A percentile compares a stretch with the other conserved stretches of the same genome.
These are phyloP conservation scores for Micromesistius poutassou DNA, from an alignment of 2,797 vertebrate genomes.

Conservation along the genomic window DNA sequence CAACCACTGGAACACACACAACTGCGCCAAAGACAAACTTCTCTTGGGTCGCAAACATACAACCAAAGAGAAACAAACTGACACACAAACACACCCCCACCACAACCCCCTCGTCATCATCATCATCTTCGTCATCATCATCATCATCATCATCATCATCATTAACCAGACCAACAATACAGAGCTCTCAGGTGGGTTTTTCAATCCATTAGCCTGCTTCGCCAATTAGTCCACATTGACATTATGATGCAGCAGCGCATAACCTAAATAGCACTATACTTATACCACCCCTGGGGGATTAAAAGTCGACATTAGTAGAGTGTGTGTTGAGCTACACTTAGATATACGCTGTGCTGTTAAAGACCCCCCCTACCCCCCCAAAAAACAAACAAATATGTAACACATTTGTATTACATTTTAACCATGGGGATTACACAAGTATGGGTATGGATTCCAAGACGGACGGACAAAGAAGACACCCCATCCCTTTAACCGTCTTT, in stretches of 20 bases:
- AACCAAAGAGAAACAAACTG: neutral
- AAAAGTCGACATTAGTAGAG: neutral
- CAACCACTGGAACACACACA: neutral
- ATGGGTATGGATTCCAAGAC: neutral
- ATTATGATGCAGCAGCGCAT: neutral
- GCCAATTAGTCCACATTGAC: neutral
- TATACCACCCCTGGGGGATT: neutral
- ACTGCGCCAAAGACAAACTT: neutral
- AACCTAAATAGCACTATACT: neutral
- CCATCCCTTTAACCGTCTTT: neutral
- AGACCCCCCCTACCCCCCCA: neutral
- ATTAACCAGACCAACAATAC: neutral
- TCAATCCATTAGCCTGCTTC: neutral
- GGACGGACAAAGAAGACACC: neutral
- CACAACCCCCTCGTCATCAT: neutral
- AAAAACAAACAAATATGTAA: neutral
- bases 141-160: neutral
- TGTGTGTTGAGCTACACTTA: neutral
- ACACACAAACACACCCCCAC: neutral
- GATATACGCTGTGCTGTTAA: neutral
- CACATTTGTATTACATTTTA: neutral
- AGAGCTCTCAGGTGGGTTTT: neutral
- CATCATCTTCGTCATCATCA: neutral
- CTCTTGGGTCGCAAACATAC: no score
- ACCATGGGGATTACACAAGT: neutral